A percentile compares a stretch with the other conserved stretches of the same genome.
Conservation (phyloP, 2,888 invertebrate species). For the Cosmia pyralina region DNA sequence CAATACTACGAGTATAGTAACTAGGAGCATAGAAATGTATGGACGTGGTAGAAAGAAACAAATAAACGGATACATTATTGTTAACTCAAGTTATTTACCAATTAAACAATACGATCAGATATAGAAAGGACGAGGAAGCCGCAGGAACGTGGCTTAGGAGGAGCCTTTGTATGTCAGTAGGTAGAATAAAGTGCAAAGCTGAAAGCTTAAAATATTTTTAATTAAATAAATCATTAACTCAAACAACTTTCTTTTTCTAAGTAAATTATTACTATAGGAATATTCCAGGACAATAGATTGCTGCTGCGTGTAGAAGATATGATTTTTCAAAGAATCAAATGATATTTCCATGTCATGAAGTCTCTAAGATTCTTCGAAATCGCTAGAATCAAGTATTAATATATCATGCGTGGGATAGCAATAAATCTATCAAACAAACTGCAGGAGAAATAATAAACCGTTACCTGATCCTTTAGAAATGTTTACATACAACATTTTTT, state of each 20-base stretch:
- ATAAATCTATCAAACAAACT: conserved; percentile 46
- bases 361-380: conserved; percentile 44
- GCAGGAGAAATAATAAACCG: conserved; percentile 45
- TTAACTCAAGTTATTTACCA: neutral
- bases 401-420: conserved; percentile 51
- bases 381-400: conserved; percentile 30
- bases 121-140: neutral
- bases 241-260: conserved; percentile 26
- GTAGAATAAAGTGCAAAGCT: conserved; percentile 8
- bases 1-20: conserved; percentile 52
- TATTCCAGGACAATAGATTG: conserved; percentile 31
- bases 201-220: conserved; percentile 18
- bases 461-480: conserved; percentile 39
- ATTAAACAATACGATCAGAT: neutral
- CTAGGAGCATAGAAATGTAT: conserved; percentile 38
- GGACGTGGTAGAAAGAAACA: conserved; percentile 58
- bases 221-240: conserved; percentile 13
- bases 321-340: conserved; percentile 44
- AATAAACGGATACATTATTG: neutral
- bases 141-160: neutral
- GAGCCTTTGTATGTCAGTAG: conserved; percentile 1
- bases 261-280: conserved; percentile 13
- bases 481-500: conserved; percentile 24
- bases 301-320: conserved; percentile 35
- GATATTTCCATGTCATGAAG: conserved; percentile 30